Percentiles rank a stretch among this genome's conserved stretches.
phyloP scores from a whole-genome alignment of 2,113 vertebrate species.

The Perognathus longimembris region DNA sequence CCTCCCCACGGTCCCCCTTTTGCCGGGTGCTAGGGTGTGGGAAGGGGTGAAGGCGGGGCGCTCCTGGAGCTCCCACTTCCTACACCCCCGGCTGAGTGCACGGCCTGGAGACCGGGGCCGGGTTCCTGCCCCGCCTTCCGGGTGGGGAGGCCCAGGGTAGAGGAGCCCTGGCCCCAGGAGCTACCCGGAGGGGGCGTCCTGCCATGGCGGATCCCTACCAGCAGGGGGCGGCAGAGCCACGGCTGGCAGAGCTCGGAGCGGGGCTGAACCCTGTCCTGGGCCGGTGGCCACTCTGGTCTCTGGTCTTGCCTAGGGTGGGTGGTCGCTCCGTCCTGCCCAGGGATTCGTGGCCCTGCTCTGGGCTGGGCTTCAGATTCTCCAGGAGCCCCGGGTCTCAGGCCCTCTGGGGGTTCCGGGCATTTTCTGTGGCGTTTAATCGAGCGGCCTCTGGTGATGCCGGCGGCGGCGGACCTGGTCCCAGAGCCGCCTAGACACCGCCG shows the following conservation, averaged over 20 bases:
- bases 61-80: neutral
- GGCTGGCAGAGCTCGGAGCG: accelerated
- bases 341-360: no score
- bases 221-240: neutral
- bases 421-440: neutral
- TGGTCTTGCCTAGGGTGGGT: no score
- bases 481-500: neutral
- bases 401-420: neutral
- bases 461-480: accelerated
- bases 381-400: neutral
- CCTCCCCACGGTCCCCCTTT: neutral
- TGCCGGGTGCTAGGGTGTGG: neutral
- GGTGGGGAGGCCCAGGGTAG: accelerated
- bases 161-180: neutral
- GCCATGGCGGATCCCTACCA: neutral
- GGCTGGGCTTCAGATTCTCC: neutral
- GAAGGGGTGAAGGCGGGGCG: no score
- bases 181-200: no score
- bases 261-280: neutral
- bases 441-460: neutral
- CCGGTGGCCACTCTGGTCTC: no score
- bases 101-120: accelerated
- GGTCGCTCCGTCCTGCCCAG: no score
- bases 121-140: neutral
- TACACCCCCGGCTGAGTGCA: neutral